Percentiles rank a stretch among this genome's conserved stretches.
phyloP scores from a whole-genome alignment of 2,797 vertebrate genomes.

The Sebastes kiyomatsui region DNA sequence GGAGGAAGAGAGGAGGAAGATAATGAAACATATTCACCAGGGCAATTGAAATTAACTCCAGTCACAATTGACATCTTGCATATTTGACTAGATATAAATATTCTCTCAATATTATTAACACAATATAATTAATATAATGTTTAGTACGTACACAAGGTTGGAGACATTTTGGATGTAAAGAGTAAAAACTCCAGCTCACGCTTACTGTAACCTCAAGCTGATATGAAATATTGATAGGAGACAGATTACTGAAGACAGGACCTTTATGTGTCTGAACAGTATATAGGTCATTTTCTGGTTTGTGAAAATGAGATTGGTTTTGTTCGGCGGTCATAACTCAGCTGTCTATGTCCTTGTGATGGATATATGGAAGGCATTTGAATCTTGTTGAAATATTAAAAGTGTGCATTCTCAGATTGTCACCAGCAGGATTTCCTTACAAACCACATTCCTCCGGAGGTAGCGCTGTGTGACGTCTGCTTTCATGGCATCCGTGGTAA shows the following conservation, averaged over 20 bases:
- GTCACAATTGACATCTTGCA: slow-evolving; percentile 14
- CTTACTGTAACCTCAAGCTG: neutral
- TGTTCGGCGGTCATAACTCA: slow-evolving; percentile 1
- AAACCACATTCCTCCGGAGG: slow-evolving; percentile 20
- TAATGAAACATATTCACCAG: slow-evolving; percentile 40
- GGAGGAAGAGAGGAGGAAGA: slow-evolving; percentile 13
- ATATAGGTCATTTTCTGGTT: slow-evolving; percentile 7
- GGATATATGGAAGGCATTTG: neutral
- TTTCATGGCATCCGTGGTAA: slow-evolving; percentile 52
- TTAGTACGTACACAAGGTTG: neutral
- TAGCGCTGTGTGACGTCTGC: slow-evolving; percentile 18
- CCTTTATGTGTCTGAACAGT: neutral
- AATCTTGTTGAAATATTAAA: slow-evolving; percentile 22
- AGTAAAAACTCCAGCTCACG: slow-evolving; percentile 5
- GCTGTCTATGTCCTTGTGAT: neutral
- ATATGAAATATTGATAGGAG: slow-evolving; percentile 4
- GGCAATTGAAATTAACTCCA: slow-evolving; percentile 43
- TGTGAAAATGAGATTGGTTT: slow-evolving; percentile 32
- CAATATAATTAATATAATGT: neutral
- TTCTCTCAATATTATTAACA: neutral
- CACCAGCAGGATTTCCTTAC: slow-evolving; percentile 31
- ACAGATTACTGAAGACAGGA: neutral
- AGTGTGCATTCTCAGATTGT: neutral
- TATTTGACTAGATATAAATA: slow-evolving; percentile 3
- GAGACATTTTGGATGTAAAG: neutral